Base-by-base conservation (phyloP, 1,140 invertebrate species). In the Pogonomyrmex californicus region DNA sequence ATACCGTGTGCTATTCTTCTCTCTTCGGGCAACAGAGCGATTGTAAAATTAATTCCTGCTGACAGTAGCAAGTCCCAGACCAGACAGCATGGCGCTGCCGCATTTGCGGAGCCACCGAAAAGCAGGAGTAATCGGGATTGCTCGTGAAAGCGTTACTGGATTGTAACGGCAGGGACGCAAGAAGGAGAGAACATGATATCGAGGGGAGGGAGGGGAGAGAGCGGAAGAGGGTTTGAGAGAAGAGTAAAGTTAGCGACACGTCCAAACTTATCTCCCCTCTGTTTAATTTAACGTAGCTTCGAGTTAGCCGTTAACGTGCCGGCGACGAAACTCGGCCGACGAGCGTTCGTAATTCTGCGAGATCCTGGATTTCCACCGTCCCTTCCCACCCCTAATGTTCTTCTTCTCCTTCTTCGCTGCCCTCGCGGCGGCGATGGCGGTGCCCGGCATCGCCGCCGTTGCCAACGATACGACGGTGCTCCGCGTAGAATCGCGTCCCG, bases 221-320 rank as follows among this genome's bases (percentile, higher is more conserved):
- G 47, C 4, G 83, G 85, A 87, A 68, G 65, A 36, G 76, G 87
- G 85, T 87, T 90, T 86, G 88, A 87, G 91, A 91, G 76, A 38
- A 85, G 23, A 23, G 91, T 81, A 91, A 94, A 93, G 93, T 94
- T 94, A 93, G 90, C 91, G 93, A 94, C 92, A 93, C 93, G 91
- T 92, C 92, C 91, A 93, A 91, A 94, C 92, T 94, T 94, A 94
- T 94, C 93, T 90, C 87, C 92, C 93, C 91, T 93, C 91, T 93
- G 93, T 93, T 94, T 94, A 94, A 94, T 94, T 94, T 94, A 94
- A 94, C 92, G 91, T 94, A 92, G 88, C 93, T 93, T 92, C 92
- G 91, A 94, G 93, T 94, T 94, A 93, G 91, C 91, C 91, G 91
- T 93, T 94, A 94, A 93, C 93, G 85, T 88, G 88, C 87, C 87